These are phyloP conservation scores for Drosophila leonis DNA, from an alignment of 2,888 invertebrate genomes.

Conservation along the genomic window DNA sequence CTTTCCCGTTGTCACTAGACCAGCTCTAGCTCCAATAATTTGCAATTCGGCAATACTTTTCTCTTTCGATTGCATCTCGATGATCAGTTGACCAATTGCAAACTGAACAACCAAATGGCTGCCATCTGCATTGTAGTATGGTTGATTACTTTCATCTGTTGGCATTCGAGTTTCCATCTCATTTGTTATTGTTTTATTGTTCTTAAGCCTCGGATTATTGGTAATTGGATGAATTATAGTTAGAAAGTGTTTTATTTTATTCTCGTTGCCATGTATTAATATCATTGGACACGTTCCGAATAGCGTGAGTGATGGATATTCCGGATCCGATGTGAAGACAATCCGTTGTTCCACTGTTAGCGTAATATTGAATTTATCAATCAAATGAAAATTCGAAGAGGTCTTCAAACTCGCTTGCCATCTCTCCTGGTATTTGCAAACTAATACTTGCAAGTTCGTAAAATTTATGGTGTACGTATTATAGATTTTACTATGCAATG, in stretches of 20 bases:
- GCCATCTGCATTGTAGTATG: slow-evolving; percentile 85
- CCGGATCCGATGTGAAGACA: slow-evolving; percentile 93
- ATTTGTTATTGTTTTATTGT: slow-evolving; percentile 27
- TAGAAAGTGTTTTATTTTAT: slow-evolving; percentile 91
- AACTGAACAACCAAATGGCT: slow-evolving; percentile 92
- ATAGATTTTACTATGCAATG: slow-evolving; percentile 90
- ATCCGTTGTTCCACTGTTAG: slow-evolving; percentile 92
- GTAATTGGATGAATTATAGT: slow-evolving; percentile 85
- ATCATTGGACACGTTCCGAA: slow-evolving; percentile 95
- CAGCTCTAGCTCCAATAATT: slow-evolving; percentile 94
- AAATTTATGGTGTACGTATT: slow-evolving; percentile 92
- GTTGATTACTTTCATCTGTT: slow-evolving; percentile 42
- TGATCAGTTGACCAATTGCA: slow-evolving; percentile 93
- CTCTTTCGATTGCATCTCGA: slow-evolving; percentile 94
- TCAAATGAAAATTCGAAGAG: slow-evolving; percentile 93
- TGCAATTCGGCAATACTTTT: slow-evolving; percentile 97
- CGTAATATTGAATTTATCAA: slow-evolving; percentile 92
- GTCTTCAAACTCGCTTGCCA: slow-evolving; percentile 94
- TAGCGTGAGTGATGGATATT: slow-evolving; percentile 93
- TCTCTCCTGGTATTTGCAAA: slow-evolving; percentile 95
- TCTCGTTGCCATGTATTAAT: slow-evolving; percentile 95
- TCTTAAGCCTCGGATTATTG: slow-evolving; percentile 44
- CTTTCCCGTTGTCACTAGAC: slow-evolving; percentile 90
- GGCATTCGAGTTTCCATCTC: slow-evolving; percentile 30
- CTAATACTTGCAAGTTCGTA: slow-evolving; percentile 94